phyloP scores from a whole-genome alignment of 2,797 vertebrate species.

The Tokudaia tokunoshimensis region DNA sequence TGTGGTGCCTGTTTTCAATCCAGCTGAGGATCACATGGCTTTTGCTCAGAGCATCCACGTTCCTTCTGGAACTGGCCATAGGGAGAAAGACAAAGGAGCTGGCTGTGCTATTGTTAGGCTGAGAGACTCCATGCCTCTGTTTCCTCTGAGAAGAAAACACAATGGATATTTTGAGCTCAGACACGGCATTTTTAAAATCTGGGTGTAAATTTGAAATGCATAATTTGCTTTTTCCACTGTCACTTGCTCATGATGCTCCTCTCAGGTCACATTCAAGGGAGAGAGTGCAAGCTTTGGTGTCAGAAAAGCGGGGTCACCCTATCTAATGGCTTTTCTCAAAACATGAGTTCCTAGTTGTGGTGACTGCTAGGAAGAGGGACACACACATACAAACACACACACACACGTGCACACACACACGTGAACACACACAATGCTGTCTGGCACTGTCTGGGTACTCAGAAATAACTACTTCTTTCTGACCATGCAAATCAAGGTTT shows the following conservation, averaged over 20 bases:
- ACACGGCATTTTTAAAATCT: background rate
- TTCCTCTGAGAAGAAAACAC: conserved; percentile 33
- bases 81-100: background rate
- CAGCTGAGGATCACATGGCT: background rate
- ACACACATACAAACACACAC: background rate
- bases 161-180: background rate
- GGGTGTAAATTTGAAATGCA: background rate
- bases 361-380: background rate
- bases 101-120: background rate
- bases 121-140: background rate
- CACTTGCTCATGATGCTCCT: background rate
- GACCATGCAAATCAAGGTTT: background rate
- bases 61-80: background rate
- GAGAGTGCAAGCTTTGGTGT: background rate
- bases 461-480: background rate
- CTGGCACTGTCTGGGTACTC: background rate
- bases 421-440: too few species aligned
- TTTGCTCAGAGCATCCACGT: background rate
- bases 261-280: background rate
- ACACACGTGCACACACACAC: too few species aligned
- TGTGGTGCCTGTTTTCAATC: background rate
- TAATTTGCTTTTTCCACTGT: background rate
- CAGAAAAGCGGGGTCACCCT: background rate
- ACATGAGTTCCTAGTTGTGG: background rate
- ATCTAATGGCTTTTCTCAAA: background rate